Evolutionary conservation across 2,113 vertebrate genomes (phyloP), one percentile per base, ranked within the genome.

Genomic region (Urocolius indicus): DNA sequence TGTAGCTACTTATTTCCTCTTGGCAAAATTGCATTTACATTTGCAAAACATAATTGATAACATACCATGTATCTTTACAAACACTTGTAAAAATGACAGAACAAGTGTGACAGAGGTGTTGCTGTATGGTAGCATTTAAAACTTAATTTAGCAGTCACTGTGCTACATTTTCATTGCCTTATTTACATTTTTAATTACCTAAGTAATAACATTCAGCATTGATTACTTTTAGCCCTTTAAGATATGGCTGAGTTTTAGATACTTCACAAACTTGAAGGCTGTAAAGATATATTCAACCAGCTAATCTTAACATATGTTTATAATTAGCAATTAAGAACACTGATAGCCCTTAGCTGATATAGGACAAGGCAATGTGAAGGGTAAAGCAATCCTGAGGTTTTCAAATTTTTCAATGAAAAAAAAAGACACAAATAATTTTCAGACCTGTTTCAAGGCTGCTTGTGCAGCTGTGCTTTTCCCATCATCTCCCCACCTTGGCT

Each of bases 371-470:
- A 51, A 51, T 6, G 21, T 11, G 62, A 84, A 74, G 43, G n/a
- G 21, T 30, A 67, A 87, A 86, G 46, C 21, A 65, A 46, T 57
- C 24, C 26, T 48, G 13, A 65, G 6, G 12, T 21, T 73, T 18
- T 26, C 32, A 46, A 46, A 29, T 30, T 92, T 88, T 76, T 79
- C 45, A 69, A 4, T 4, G 2, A 21, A 8, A 62, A 71, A 57
- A 63, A 74, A 49, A 45, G 5, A 29, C 10, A 18, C 2, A 73
- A 55, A n/a, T 30, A 74, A 43, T 52, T 68, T 22, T n/a, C 10
- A 45, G 72, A 43, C 3, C 5, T 0, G 0, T 21, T 52, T 41
- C 0, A 1, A 69, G 29, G 51, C 55, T 68, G 9, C 23, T n/a
- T 38, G 27, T 48, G 43, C 43, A 63, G 11, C 59, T 52, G 11